A percentile compares a stretch with the other conserved stretches of the same genome.
phyloP scores from a whole-genome alignment of 2,797 vertebrate species.

The Gambelia wislizenii region DNA sequence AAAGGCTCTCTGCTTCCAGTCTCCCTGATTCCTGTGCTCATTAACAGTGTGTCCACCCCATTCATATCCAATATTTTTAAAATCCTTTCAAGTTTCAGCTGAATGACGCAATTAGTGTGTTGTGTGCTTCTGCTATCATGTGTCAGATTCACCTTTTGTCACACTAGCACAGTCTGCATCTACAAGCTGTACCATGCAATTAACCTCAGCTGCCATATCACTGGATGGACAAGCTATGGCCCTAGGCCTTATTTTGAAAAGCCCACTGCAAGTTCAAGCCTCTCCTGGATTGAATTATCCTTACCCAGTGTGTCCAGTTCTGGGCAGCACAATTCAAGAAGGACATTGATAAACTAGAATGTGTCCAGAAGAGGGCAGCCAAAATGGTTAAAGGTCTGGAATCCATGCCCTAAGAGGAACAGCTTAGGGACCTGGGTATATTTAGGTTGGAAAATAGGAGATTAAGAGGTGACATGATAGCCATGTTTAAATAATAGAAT shows the following conservation, averaged over 20 bases:
- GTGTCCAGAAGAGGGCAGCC: no score
- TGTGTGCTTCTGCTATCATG: neutral
- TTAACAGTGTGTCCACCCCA: neutral
- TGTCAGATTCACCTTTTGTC: neutral
- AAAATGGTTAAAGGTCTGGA: no score
- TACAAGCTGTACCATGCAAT: no score
- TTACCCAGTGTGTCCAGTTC: no score
- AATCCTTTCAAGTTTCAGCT: neutral
- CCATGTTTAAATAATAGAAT: no score
- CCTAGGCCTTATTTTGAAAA: neutral
- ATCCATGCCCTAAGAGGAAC: no score
- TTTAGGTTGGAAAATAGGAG: no score
- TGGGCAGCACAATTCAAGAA: no score
- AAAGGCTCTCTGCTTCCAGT: neutral
- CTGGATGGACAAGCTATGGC: neutral
- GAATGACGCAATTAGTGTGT: neutral
- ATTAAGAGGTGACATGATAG: no score
- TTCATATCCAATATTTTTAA: neutral
- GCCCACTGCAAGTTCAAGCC: neutral
- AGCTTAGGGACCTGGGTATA: no score
- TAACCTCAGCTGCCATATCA: neutral
- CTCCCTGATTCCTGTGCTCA: neutral
- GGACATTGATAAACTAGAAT: no score
- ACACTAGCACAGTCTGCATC: neutral
- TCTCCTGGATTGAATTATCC: neutral